A percentile compares a stretch with the other conserved stretches of the same genome.
phyloP scores from a whole-genome alignment of 1,140 invertebrate species.

The Microplitis mediator region DNA sequence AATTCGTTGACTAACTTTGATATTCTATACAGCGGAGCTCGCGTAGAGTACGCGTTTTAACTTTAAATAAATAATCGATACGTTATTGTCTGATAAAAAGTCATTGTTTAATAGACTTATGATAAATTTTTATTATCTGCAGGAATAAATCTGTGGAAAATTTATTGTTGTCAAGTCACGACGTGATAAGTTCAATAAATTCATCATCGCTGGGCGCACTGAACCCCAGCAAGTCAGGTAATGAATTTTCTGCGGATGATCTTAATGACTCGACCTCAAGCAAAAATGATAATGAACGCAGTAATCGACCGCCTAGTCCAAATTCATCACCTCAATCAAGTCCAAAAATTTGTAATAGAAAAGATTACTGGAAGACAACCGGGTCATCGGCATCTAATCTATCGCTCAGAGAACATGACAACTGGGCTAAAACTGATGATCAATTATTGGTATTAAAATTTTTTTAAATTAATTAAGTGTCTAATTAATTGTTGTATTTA shows the following conservation, averaged over 20 bases:
- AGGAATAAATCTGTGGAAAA: conserved; percentile 74
- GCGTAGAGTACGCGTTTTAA: too few relatives aligned
- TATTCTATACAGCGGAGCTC: too few relatives aligned
- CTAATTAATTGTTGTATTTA: not conserved
- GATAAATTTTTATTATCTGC: conserved; percentile 22
- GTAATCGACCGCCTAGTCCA: conserved; percentile 58
- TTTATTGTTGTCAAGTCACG: conserved; percentile 68
- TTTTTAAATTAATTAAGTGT: not conserved
- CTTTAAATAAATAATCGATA: not conserved
- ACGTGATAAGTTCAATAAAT: conserved; percentile 64
- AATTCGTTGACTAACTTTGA: too few relatives aligned
- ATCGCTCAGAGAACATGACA: conserved; percentile 37
- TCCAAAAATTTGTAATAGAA: conserved; percentile 61
- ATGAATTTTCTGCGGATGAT: conserved; percentile 42
- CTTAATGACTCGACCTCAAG: conserved; percentile 40
- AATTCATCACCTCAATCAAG: conserved; percentile 61
- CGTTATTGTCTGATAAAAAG: not conserved
- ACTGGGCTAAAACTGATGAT: conserved; percentile 20
- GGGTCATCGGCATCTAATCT: conserved; percentile 30
- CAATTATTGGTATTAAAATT: conserved; percentile 34
- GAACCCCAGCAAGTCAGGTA: conserved; percentile 43
- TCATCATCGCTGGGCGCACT: conserved; percentile 49
- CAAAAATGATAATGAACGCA: conserved; percentile 59
- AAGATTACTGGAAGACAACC: conserved; percentile 45
- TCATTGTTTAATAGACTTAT: not conserved